These are phyloP conservation scores for Megaceryle alcyon DNA, from an alignment of 2,797 vertebrate genomes.

Conservation along the genomic window DNA sequence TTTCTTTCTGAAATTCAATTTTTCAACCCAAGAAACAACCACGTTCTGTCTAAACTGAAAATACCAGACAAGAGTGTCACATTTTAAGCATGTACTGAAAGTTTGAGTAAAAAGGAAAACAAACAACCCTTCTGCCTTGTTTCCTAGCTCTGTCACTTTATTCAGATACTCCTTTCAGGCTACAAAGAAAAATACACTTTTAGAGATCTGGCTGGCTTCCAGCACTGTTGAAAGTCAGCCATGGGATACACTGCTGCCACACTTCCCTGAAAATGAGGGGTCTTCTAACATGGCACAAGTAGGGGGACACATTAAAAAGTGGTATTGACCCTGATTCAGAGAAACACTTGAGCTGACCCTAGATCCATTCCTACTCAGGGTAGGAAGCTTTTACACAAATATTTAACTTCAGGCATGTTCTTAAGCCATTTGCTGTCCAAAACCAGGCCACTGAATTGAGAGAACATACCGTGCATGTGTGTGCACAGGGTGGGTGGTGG, in stretches of 20 bases:
- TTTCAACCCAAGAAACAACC: constrained; percentile 44
- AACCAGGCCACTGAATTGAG: background rate
- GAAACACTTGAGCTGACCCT: background rate
- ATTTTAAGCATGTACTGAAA: constrained; percentile 1
- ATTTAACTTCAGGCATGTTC: background rate
- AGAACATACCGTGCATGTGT: accelerated
- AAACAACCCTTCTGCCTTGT: background rate
- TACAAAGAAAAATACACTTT: background rate
- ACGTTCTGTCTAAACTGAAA: constrained; percentile 20
- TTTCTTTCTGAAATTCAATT: constrained; percentile 51
- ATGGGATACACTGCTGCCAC: background rate
- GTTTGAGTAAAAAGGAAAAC: constrained; percentile 9
- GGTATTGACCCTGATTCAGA: background rate
- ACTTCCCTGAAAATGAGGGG: background rate
- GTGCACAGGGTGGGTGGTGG: accelerated
- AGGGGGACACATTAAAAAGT: background rate
- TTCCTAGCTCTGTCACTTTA: constrained; percentile 1
- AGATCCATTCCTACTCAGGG: background rate
- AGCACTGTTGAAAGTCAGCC: background rate
- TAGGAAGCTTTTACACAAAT: background rate
- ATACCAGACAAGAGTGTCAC: constrained; percentile 39
- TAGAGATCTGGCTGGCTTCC: background rate
- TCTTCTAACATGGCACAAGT: background rate
- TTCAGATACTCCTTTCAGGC: background rate
- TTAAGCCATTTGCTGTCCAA: background rate